Conservation (phyloP, 2,113 vertebrate species). For the Cromileptes altivelis region DNA sequence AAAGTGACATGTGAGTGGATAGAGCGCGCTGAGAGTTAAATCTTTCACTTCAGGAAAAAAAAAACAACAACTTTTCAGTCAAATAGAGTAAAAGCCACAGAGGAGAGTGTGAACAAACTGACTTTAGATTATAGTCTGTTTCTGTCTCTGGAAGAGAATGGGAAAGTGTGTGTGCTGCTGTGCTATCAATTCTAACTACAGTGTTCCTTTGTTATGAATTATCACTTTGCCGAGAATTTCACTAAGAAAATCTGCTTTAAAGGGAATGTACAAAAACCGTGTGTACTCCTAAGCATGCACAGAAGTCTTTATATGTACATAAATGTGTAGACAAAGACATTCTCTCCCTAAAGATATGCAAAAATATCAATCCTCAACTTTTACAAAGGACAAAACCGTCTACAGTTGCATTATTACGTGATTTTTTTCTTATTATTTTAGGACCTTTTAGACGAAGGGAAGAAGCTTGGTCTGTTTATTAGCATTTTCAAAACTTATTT, state of each 20-base stretch:
- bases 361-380: slow-evolving; percentile 33
- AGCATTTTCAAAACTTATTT: slow-evolving; percentile 63
- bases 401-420: slow-evolving; percentile 19
- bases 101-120: slow-evolving; percentile 55
- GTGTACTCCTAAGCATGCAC: slow-evolving; percentile 18
- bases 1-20: slow-evolving; percentile 78
- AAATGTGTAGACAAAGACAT: slow-evolving; percentile 28
- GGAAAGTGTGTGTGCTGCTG: slow-evolving; percentile 29
- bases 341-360: slow-evolving; percentile 20
- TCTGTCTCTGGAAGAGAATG: slow-evolving; percentile 50
- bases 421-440: slow-evolving; percentile 36
- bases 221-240: slow-evolving; percentile 47
- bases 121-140: slow-evolving; percentile 68
- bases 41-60: slow-evolving; percentile 66
- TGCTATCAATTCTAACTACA: slow-evolving; percentile 48
- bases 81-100: slow-evolving; percentile 71
- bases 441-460: slow-evolving; percentile 16
- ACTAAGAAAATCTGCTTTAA: slow-evolving; percentile 19
- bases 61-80: slow-evolving; percentile 65
- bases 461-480: slow-evolving; percentile 54
- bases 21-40: slow-evolving; percentile 74
- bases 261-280: slow-evolving; percentile 21
- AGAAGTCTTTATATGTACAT: slow-evolving; percentile 3
- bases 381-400: slow-evolving; percentile 30
- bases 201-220: slow-evolving; percentile 39